Base-by-base conservation (phyloP, 2,797 vertebrate species). In the Parauchenoglanis punctatus region DNA sequence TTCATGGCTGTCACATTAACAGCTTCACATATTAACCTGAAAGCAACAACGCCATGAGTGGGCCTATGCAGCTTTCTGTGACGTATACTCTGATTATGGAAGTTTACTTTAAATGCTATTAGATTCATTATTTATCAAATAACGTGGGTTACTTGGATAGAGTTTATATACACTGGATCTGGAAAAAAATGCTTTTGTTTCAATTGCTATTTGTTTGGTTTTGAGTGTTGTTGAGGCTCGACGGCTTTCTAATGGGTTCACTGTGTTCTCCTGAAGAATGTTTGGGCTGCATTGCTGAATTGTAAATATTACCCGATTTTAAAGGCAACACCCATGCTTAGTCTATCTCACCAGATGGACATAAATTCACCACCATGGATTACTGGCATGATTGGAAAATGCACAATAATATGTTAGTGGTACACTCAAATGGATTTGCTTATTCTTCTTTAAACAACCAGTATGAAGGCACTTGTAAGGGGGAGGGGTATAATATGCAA, bases 1-100 rank as follows among this genome's bases (percentile, higher is more conserved):
- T 92, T 94, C 91, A 76, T 93, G 91, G 88, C 91, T 90, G 94
- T 94, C 94, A 95, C 94, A 95, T 96, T 95, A 96, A 93, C 94
- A 88, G 91, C 92, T 92, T 54, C 82, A 85, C 75, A 56, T 85
- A 82, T 73, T 87, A 82, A 82, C 72, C 75, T 87, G 61, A 85
- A 90, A 81, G 84, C 85, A 82, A 85, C 70, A 84, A 77, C 75
- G 40, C 68, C 44, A 25, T 67, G 68, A 81, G 61, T 58, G 84
- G 78, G 70, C 61, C 84, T 52, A 56, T 68, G 56, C 61, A 81
- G 63, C 85, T 49, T 40, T 85, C 59, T 65, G 58, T 73, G 68
- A 85, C 63, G 61, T 81, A 35, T 58, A 44, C 70, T 81, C 68
- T 77, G 83, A 87, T 81, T 73, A 87, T 80, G 70, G 87, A 89